Base-by-base conservation (phyloP, 1,140 invertebrate species). In the Drosophila dunni region DNA sequence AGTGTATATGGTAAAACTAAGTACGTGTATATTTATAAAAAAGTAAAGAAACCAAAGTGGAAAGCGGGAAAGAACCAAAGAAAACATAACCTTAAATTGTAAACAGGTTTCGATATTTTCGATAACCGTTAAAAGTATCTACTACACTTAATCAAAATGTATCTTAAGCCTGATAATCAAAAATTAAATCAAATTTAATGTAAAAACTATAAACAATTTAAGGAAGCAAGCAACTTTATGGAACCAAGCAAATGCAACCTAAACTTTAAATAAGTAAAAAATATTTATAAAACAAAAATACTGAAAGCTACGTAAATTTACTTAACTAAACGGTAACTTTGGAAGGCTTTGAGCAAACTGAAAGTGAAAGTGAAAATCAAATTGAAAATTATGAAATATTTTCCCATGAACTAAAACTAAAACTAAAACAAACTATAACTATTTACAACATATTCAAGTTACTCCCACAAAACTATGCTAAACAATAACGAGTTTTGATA, bases 141-240 rank as follows among this genome's bases (percentile, higher is more conserved):
- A 62, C 24, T 51, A 48, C 48, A 48, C 61, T 57, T 36, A 53
- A 64, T 34, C 34, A 45, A 61, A 58, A 67, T 80, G 62, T 57
- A 73, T 56, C 58, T 78, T 53, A 90, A 81, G 88, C 88, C 88
- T 86, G 88, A 91, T 91, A 91, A 91, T 91, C 88, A 91, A 91
- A 90, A 88, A 91, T 91, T 91, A 91, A 91, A 91, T 91, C 80
- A 91, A 91, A 91, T 91, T 91, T 91, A 91, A 91, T 91, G 77
- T 78, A 79, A 90, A 70, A 69, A 29, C 24, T 29, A 29, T 29
- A 17, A 63, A 58, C 24, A 20, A 78, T 17, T 50, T 64, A 62
- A 77, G 62, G 34, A 75, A 63, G 62, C 53, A 13, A 50, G 78
- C 75, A 85, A 88, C 76, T 66, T 77, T 76, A 86, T 79, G 84